Evolutionary conservation across 1,140 invertebrate species (phyloP), one percentile per base, ranked within the genome.

Genomic region (Asobara japonica): DNA sequence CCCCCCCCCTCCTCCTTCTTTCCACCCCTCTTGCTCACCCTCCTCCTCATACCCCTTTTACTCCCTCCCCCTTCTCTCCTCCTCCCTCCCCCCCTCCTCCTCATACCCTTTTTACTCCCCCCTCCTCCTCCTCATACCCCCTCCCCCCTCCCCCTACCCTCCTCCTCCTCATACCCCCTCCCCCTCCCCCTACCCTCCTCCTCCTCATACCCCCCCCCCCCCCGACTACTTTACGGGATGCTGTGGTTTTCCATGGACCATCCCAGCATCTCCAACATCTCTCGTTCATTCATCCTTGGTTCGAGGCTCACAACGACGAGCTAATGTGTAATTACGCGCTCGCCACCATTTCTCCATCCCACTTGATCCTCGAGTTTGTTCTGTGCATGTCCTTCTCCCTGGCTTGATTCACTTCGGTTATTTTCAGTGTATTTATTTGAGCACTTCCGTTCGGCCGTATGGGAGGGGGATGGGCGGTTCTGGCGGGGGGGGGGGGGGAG

Each of bases 221-320:
- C n/a, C n/a, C n/a, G n/a, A n/a, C n/a, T n/a, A n/a, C n/a, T n/a
- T 45, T 31, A 45, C 27, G n/a, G 45, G 16, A 27, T 25, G n/a
- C 33, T 36, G 30, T 36, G 29, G 36, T 65, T 69, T 61, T 41
- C 56, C 64, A 11, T 65, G 25, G 60, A 31, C n/a, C 22, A 18
- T 69, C 38, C 51, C 31, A 29, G 20, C 29, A 30, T 65, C 16
- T 65, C 20, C 41, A 38, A 1, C 31, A 51, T 48, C 48, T 65
- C 20, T 36, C 78, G 77, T 82, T 80, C 82, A 82, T 83, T 82
- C 82, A 82, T 82, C 78, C 79, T 45, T 33, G 72, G 65, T 72
- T 56, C 11, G 13, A 33, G 74, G 79, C 80, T 83, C 75, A 81
- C 71, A 75, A 65, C 74, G 65, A 67, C 68, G 69, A 77, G 77